Percentiles rank a stretch among this genome's conserved stretches.
Conservation (phyloP, 2,888 invertebrate genomes). For the Atrina japonica region DNA sequence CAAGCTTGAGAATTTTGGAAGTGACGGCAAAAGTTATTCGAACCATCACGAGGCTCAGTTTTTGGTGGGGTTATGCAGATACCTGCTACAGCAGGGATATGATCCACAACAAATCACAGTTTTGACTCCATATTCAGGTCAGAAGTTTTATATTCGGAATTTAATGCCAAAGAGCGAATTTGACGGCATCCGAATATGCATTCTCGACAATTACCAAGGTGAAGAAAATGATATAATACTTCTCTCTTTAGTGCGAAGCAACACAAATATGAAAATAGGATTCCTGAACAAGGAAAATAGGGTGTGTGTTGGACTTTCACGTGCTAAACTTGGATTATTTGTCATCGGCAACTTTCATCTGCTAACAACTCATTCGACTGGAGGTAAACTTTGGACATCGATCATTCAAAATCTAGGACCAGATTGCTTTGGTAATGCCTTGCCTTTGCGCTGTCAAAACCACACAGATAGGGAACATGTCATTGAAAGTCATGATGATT, state of each 20-base stretch:
- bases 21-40: conserved; percentile 68
- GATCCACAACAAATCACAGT: conserved; percentile 71
- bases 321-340: conserved; percentile 76
- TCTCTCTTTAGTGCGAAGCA: conserved; percentile 78
- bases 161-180: conserved; percentile 66
- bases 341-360: conserved; percentile 71
- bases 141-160: conserved; percentile 65
- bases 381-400: conserved; percentile 45
- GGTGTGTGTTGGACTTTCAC: conserved; percentile 76
- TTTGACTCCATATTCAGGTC: conserved; percentile 78
- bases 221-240: conserved; percentile 80
- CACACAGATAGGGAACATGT: conserved; percentile 52
- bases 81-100: conserved; percentile 77
- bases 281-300: conserved; percentile 74
- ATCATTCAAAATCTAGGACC: conserved; percentile 14
- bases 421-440: conserved; percentile 33
- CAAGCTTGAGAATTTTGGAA: conserved; percentile 62
- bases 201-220: conserved; percentile 78
- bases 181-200: conserved; percentile 67
- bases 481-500: conserved; percentile 48
- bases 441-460: conserved; percentile 62
- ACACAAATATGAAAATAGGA: conserved; percentile 69
- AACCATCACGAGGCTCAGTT: conserved; percentile 77
- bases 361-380: conserved; percentile 60
- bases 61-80: conserved; percentile 65